Percentiles rank a stretch among this genome's conserved stretches.
Evolutionary conservation across 2,888 invertebrate species (phyloP).

Genomic region (Eilema depressum): DNA sequence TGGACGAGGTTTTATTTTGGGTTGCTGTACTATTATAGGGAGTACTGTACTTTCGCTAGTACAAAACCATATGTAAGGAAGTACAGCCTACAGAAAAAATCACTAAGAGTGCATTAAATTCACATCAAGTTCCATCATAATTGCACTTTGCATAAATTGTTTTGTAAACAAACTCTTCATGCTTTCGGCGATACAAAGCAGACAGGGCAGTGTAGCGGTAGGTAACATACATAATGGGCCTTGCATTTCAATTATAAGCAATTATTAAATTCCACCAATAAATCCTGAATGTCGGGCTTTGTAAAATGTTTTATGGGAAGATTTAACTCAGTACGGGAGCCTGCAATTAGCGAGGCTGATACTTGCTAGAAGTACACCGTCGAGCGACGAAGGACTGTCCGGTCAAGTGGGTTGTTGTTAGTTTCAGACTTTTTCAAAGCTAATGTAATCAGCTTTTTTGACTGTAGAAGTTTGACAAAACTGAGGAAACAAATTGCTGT

Average conservation of each 20-base stretch:
- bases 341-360: conserved; percentile 56
- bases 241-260: conserved; percentile 72
- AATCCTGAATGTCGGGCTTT: conserved; percentile 59
- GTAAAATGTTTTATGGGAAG: conserved; percentile 58
- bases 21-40: too few species aligned
- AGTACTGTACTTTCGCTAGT: conserved; percentile 6
- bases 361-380: conserved; percentile 40
- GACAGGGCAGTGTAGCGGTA: conserved; percentile 42
- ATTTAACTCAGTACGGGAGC: conserved; percentile 66
- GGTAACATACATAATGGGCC: conserved; percentile 51
- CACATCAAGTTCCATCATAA: conserved; percentile 47
- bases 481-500: not conserved
- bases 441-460: too few species aligned
- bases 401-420: not conserved
- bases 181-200: conserved; percentile 60
- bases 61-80: not conserved
- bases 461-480: too few species aligned
- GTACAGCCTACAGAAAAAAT: not conserved
- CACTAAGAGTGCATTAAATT: conserved; percentile 40
- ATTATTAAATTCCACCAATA: conserved; percentile 69
- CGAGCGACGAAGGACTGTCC: not conserved
- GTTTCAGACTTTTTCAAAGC: not conserved
- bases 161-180: conserved; percentile 47
- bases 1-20: too few species aligned
- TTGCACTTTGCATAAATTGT: conserved; percentile 48